Conservation (phyloP, 2,797 vertebrate species). For the Ptychadena robeensis region DNA sequence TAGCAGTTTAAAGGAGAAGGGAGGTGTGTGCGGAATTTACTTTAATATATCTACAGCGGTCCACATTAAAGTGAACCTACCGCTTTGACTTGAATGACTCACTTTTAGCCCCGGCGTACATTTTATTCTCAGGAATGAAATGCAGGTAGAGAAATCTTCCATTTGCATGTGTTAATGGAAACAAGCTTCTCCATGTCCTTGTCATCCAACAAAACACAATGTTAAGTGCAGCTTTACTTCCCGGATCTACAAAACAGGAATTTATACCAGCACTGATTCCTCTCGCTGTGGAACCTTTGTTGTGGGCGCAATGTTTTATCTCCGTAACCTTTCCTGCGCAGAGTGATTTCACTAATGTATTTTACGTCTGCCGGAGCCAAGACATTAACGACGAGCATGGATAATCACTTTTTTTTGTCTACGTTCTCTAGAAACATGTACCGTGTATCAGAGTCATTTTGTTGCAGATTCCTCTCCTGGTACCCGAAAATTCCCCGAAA, state of each 20-base stretch:
- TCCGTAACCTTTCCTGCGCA: neutral
- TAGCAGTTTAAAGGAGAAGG: too few species aligned
- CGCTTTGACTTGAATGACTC: too few species aligned
- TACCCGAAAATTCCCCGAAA: too few species aligned
- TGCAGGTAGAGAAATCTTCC: neutral
- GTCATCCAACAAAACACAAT: too few species aligned
- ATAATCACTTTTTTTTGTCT: neutral
- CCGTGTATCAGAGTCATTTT: neutral
- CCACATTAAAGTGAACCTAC: too few species aligned
- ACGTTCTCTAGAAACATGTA: neutral
- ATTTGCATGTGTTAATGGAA: neutral
- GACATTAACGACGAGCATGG: neutral
- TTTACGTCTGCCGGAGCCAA: neutral
- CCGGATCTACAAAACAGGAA: neutral
- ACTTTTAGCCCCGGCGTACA: too few species aligned
- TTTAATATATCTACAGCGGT: too few species aligned
- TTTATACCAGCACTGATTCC: neutral
- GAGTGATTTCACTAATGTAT: conserved; percentile 6
- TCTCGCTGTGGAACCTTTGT: neutral
- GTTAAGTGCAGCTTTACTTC: neutral
- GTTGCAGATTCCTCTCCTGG: neutral
- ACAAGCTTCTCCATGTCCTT: too few species aligned
- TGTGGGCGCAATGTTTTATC: neutral
- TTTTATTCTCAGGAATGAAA: too few species aligned
- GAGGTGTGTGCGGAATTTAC: too few species aligned